Evolutionary conservation across 2,888 invertebrate species (phyloP).

Genomic region (Furcula furcula): DNA sequence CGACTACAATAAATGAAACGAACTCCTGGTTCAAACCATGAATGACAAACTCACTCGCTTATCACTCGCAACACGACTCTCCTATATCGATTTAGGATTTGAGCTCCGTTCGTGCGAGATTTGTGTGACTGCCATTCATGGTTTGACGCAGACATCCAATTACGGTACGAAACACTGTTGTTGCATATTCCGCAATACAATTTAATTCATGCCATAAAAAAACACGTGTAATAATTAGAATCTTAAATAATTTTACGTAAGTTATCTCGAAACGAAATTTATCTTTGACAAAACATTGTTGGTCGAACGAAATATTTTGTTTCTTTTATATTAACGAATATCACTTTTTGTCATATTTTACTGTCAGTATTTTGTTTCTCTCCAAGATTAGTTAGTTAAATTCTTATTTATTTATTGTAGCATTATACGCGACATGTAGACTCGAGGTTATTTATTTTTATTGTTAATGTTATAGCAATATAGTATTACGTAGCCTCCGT

Average conservation of each 20-base stretch:
- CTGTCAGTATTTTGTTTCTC: conserved; percentile 74
- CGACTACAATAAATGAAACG: conserved; percentile 13
- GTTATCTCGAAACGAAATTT: conserved; percentile 48
- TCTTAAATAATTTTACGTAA: conserved; percentile 17
- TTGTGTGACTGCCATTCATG: conserved; percentile 8
- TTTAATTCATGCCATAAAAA: conserved; percentile 30
- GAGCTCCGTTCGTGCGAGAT: not conserved
- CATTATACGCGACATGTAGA: conserved; percentile 58
- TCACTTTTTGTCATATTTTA: conserved; percentile 41
- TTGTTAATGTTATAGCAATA: conserved; percentile 59
- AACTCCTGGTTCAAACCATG: conserved; percentile 9
- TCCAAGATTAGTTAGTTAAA: conserved; percentile 70
- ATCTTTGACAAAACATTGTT: conserved; percentile 36
- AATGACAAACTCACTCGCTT: conserved; percentile 14
- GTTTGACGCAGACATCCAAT: conserved; percentile 5
- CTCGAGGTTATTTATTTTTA: conserved; percentile 65
- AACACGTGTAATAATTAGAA: conserved; percentile 17
- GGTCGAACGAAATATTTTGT: conserved; percentile 34
- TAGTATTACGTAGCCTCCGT: conserved; percentile 57
- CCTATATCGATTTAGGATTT: conserved; percentile 5
- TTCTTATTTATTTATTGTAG: conserved; percentile 78
- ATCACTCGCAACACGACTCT: conserved; percentile 4
- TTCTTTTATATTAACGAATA: conserved; percentile 1
- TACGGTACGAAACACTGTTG: conserved; percentile 11
- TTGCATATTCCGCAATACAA: conserved; percentile 16